Percentiles rank a stretch among this genome's conserved stretches.
phyloP scores from a whole-genome alignment of 2,113 vertebrate species.

The Coreoperca whiteheadi region DNA sequence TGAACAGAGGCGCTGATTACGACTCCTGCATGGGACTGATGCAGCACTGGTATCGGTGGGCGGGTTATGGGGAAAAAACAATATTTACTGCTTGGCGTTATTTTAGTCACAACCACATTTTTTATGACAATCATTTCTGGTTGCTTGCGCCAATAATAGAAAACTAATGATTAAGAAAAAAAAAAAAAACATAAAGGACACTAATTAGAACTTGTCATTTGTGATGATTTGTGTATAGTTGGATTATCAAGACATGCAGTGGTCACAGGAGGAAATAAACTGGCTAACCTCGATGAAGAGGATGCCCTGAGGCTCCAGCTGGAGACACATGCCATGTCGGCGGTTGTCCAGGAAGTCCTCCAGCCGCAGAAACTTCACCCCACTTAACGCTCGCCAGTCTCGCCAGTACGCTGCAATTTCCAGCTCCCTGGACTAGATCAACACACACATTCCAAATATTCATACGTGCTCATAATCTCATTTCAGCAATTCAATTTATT shows the following conservation, averaged over 20 bases:
- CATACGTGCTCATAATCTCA: background rate
- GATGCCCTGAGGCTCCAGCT: slow-evolving; percentile 89
- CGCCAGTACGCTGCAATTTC: slow-evolving; percentile 89
- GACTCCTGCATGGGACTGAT: background rate
- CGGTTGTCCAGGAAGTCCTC: slow-evolving; percentile 93
- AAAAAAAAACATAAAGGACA: background rate
- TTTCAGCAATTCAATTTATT: background rate
- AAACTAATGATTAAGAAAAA: background rate
- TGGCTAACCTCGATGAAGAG: slow-evolving; percentile 89
- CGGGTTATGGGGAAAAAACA: background rate
- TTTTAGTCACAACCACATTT: background rate
- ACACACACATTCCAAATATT: background rate
- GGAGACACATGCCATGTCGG: slow-evolving; percentile 87
- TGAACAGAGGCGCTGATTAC: background rate
- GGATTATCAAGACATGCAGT: background rate
- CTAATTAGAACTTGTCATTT: background rate
- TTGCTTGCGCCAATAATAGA: background rate
- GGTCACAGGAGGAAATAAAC: background rate
- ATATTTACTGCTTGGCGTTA: background rate
- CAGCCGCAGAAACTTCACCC: slow-evolving; percentile 89
- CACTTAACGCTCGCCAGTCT: slow-evolving; percentile 91
- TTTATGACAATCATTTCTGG: background rate
- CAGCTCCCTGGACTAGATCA: slow-evolving; percentile 90
- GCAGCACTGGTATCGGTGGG: background rate
- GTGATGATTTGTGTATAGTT: background rate